Conservation (phyloP, 2,888 invertebrate genomes). For the Eupithecia centaureata region DNA sequence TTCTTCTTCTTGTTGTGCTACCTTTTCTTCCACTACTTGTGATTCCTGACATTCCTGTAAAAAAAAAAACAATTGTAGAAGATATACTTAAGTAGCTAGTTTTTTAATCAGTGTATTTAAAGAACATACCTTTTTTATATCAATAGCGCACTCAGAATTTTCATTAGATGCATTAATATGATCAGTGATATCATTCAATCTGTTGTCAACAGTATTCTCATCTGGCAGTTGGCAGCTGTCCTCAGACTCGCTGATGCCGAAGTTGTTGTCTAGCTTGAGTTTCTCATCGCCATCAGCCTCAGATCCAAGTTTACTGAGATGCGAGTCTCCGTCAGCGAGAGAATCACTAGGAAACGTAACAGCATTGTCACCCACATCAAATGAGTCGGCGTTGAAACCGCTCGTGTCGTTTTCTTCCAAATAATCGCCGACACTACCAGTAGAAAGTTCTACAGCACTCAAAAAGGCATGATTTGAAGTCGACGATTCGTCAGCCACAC, state of each 20-base stretch:
- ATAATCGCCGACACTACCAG: constrained; percentile 77
- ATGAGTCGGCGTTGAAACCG: constrained; percentile 68
- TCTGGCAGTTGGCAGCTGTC: constrained; percentile 51
- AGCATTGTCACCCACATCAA: constrained; percentile 78
- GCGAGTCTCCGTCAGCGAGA: constrained; percentile 73
- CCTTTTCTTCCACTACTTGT: constrained; percentile 14
- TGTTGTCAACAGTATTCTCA: constrained; percentile 42
- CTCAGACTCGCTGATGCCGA: constrained; percentile 54
- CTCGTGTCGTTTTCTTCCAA: constrained; percentile 73
- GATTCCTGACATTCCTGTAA: constrained; percentile 13
- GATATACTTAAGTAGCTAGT: too few relatives aligned
- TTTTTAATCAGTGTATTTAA: too few relatives aligned
- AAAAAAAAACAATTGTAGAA: too few relatives aligned
- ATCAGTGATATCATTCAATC: constrained; percentile 33
- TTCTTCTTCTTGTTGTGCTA: constrained; percentile 13
- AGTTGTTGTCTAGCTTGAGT: constrained; percentile 56
- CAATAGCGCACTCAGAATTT: constrained; percentile 24
- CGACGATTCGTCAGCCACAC: constrained; percentile 73
- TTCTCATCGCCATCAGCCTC: constrained; percentile 66
- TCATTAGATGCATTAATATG: constrained; percentile 30
- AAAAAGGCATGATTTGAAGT: constrained; percentile 77
- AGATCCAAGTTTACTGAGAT: constrained; percentile 64
- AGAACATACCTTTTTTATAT: constrained; percentile 19
- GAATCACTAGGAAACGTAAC: constrained; percentile 75
- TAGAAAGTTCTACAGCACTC: constrained; percentile 77